phyloP scores from a whole-genome alignment of 2,113 vertebrate species.

The Ifrita kowaldi region DNA sequence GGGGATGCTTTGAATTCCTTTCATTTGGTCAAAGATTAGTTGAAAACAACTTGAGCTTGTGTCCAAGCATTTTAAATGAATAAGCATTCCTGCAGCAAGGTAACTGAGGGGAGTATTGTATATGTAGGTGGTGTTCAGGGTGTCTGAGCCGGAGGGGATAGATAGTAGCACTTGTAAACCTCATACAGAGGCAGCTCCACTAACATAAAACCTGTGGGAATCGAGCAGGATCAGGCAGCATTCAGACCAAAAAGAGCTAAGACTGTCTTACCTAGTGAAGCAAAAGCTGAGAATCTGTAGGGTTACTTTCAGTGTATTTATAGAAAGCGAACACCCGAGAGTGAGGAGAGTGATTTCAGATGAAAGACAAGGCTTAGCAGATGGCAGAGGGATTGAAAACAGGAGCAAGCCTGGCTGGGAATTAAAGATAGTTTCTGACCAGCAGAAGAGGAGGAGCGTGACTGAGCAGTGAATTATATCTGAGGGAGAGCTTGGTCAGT shows the following conservation, averaged over 20 bases:
- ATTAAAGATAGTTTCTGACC: background rate
- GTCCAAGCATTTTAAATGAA: background rate
- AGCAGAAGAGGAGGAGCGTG: background rate
- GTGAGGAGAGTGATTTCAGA: background rate
- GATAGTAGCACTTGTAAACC: background rate
- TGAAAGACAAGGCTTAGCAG: background rate
- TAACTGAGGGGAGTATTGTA: background rate
- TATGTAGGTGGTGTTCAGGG: background rate
- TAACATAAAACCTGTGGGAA: background rate
- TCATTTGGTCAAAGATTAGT: background rate
- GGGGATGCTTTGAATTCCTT: background rate
- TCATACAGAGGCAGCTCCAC: background rate
- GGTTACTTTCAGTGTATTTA: constrained; percentile 1
- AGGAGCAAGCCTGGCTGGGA: background rate
- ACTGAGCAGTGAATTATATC: background rate
- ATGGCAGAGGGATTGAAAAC: background rate
- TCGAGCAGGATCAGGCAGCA: background rate
- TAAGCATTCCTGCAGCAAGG: background rate
- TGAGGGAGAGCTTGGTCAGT: background rate
- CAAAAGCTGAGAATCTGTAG: background rate
- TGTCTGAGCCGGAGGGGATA: background rate
- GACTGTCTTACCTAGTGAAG: background rate
- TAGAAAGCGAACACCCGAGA: background rate
- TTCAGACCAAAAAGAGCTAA: background rate
- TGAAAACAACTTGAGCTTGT: background rate